Evolutionary conservation across 1,140 invertebrate genomes (phyloP).

Genomic region (Zaprionus ghesquierei): DNA sequence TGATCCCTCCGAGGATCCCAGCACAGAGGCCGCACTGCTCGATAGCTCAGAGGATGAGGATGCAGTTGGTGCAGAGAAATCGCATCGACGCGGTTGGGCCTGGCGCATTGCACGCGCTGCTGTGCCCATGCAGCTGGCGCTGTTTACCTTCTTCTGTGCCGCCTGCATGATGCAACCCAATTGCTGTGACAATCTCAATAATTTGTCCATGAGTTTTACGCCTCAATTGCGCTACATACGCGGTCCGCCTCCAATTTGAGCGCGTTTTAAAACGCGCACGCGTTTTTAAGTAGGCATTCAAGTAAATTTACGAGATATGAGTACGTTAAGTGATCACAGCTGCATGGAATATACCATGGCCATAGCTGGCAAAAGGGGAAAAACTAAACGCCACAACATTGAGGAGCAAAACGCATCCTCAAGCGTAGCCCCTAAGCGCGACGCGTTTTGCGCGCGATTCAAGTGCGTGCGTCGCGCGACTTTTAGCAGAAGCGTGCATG

Average conservation of each 20-base stretch:
- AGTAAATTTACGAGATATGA: slow-evolving; percentile 37
- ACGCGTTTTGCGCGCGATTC: slow-evolving; percentile 28
- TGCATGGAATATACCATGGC: neutral
- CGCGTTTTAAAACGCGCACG: slow-evolving; percentile 8
- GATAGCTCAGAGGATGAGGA: slow-evolving; percentile 52
- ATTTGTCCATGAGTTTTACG: slow-evolving; percentile 90
- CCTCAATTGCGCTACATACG: slow-evolving; percentile 93
- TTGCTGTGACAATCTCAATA: slow-evolving; percentile 93
- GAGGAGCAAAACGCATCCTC: neutral
- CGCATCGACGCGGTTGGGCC: slow-evolving; percentile 86
- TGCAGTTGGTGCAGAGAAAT: slow-evolving; percentile 63
- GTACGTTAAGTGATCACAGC: slow-evolving; percentile 34
- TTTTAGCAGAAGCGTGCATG: slow-evolving; percentile 6
- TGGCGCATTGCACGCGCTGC: slow-evolving; percentile 90
- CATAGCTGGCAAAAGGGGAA: neutral
- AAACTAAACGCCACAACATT: neutral
- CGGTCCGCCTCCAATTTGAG: slow-evolving; percentile 92
- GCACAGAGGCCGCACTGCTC: slow-evolving; percentile 45
- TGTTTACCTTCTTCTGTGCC: slow-evolving; percentile 91
- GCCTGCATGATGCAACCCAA: slow-evolving; percentile 91
- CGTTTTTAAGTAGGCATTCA: slow-evolving; percentile 2
- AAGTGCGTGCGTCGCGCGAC: slow-evolving; percentile 29
- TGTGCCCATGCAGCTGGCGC: slow-evolving; percentile 91
- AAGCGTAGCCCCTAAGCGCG: neutral
- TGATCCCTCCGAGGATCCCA: slow-evolving; percentile 79